Evolutionary conservation across 2,797 vertebrate species (phyloP).

Genomic region (Lerista edwardsae): DNA sequence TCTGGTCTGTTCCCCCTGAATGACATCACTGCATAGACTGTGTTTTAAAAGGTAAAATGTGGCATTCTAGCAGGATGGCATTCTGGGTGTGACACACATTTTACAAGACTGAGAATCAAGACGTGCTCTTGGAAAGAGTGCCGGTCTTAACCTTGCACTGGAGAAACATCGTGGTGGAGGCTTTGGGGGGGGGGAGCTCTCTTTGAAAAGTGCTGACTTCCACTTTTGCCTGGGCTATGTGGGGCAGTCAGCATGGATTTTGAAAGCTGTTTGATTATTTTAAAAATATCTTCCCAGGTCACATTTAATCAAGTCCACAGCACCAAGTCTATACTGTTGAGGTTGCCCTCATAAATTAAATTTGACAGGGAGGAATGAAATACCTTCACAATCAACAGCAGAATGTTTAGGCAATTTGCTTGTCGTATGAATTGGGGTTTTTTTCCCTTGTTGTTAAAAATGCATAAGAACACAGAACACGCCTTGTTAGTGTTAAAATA

Average conservation of each 20-base stretch:
- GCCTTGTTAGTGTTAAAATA: no score
- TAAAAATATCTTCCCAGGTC: slow-evolving; percentile 67
- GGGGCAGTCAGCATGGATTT: slow-evolving; percentile 69
- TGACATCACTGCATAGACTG: no score
- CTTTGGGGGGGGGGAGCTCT: no score
- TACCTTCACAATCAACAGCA: slow-evolving; percentile 64
- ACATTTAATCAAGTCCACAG: slow-evolving; percentile 70
- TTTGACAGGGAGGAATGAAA: slow-evolving; percentile 50
- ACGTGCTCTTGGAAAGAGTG: slow-evolving; percentile 16
- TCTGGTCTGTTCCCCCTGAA: no score
- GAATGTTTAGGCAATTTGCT: slow-evolving; percentile 49
- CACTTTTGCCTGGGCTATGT: slow-evolving; percentile 62
- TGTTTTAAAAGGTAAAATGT: slow-evolving; percentile 7
- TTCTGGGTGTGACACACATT: background rate
- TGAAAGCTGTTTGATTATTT: slow-evolving; percentile 64
- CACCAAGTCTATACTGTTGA: slow-evolving; percentile 18
- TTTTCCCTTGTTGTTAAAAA: no score
- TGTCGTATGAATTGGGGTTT: no score
- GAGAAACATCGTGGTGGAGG: background rate
- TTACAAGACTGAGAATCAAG: slow-evolving; percentile 28
- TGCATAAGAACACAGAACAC: no score
- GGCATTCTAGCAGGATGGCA: slow-evolving; percentile 25
- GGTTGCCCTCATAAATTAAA: slow-evolving; percentile 60
- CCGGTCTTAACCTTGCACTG: slow-evolving; percentile 38
- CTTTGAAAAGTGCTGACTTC: slow-evolving; percentile 64